phyloP scores from a whole-genome alignment of 2,888 invertebrate species.

The Folsomia candida region DNA sequence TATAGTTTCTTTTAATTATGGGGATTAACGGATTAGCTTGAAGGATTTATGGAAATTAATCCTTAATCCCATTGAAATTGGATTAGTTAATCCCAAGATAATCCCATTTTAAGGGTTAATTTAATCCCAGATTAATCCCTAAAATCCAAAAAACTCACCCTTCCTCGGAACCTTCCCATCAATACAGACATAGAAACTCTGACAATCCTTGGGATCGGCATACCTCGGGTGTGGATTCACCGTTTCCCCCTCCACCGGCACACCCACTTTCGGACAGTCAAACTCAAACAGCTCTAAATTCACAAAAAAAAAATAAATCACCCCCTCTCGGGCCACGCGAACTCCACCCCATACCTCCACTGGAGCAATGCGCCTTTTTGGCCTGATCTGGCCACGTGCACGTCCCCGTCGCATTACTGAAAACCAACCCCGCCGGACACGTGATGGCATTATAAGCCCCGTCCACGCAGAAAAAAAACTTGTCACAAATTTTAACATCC shows the following conservation, averaged over 20 bases:
- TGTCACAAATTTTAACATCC: conserved; percentile 72
- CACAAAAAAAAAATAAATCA: background rate
- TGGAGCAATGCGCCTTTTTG: conserved; percentile 79
- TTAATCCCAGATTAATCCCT: too few relatives aligned
- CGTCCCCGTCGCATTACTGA: conserved; percentile 82
- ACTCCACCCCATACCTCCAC: conserved; percentile 69
- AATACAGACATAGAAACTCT: conserved; percentile 87
- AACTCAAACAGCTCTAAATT: conserved; percentile 75
- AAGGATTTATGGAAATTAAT: too few relatives aligned
- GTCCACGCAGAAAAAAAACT: conserved; percentile 85
- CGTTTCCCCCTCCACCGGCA: conserved; percentile 56
- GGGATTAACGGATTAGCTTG: too few relatives aligned
- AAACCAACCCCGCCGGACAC: conserved; percentile 81
- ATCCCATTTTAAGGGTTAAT: too few relatives aligned
- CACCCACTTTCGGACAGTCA: conserved; percentile 74
- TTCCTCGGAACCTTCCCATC: conserved; percentile 61
- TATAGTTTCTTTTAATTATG: too few relatives aligned
- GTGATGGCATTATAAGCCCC: conserved; percentile 86
- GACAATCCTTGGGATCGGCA: conserved; percentile 83
- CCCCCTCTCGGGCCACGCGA: background rate
- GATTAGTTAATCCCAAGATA: too few relatives aligned
- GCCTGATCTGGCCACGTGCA: conserved; percentile 92
- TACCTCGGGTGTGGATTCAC: conserved; percentile 79
- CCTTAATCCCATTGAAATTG: too few relatives aligned
- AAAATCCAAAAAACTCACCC: too few relatives aligned